Conservation (phyloP, 2,888 invertebrate species). For the Scaptomyza caliginosa region DNA sequence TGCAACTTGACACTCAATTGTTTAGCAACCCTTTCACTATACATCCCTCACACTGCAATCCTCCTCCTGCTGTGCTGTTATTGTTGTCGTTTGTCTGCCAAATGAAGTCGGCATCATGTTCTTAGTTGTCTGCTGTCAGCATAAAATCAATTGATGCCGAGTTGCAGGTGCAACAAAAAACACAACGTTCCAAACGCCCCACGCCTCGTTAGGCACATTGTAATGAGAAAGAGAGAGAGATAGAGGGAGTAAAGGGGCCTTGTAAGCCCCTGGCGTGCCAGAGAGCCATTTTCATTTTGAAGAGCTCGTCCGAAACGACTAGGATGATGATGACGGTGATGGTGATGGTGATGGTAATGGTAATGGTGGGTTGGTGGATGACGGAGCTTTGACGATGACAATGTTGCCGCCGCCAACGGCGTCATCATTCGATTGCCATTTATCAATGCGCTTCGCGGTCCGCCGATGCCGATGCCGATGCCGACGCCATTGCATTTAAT, state of each 20-base stretch:
- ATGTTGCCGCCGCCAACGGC: slow-evolving; percentile 38
- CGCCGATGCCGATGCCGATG: background rate
- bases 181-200: slow-evolving; percentile 16
- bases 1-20: slow-evolving; percentile 71
- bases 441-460: slow-evolving; percentile 65
- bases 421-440: slow-evolving; percentile 62
- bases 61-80: slow-evolving; percentile 3
- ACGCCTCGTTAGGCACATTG: slow-evolving; percentile 63
- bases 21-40: slow-evolving; percentile 14
- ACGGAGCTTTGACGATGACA: slow-evolving; percentile 16
- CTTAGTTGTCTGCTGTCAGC: slow-evolving; percentile 58
- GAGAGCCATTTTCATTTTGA: slow-evolving; percentile 75
- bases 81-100: slow-evolving; percentile 34
- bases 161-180: slow-evolving; percentile 41
- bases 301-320: slow-evolving; percentile 38
- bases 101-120: slow-evolving; percentile 54
- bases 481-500: slow-evolving; percentile 49
- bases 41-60: background rate
- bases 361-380: background rate
- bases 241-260: background rate
- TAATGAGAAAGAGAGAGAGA: background rate
- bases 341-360: slow-evolving; percentile 5
- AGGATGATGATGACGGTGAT: slow-evolving; percentile 20
- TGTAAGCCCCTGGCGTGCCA: slow-evolving; percentile 59
- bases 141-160: slow-evolving; percentile 69